Evolutionary conservation across 2,113 vertebrate species (phyloP).

Genomic region (Poeciliopsis occidentalis): DNA sequence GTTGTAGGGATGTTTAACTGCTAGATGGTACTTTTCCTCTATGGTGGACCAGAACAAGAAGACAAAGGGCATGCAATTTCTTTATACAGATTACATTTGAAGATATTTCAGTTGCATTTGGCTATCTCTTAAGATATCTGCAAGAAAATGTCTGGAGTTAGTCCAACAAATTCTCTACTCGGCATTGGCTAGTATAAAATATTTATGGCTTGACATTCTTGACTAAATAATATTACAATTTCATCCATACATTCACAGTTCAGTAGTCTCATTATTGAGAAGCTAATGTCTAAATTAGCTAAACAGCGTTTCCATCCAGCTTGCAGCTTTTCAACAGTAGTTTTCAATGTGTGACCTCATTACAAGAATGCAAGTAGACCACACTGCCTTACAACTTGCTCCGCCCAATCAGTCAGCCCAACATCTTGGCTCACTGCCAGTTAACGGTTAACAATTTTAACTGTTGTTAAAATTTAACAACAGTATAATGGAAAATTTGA

Average conservation of each 20-base stretch:
- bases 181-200: too few species aligned
- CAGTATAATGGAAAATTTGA: background rate
- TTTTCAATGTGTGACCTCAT: background rate
- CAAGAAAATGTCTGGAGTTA: background rate
- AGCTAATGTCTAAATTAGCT: background rate
- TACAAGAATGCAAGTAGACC: background rate
- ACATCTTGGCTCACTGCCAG: background rate
- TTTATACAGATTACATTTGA: constrained; percentile 16
- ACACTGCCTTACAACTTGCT: background rate
- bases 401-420: background rate
- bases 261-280: too few species aligned
- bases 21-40: background rate
- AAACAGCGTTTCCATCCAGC: background rate
- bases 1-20: background rate
- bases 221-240: background rate
- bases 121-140: background rate
- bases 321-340: background rate
- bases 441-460: too few species aligned
- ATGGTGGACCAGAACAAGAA: constrained; percentile 1
- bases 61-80: background rate
- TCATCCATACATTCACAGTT: background rate
- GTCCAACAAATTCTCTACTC: background rate
- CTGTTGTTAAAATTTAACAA: background rate
- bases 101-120: background rate
- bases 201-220: background rate